Base-by-base conservation (phyloP, 2,888 invertebrate genomes). In the Phaedon cochleariae region DNA sequence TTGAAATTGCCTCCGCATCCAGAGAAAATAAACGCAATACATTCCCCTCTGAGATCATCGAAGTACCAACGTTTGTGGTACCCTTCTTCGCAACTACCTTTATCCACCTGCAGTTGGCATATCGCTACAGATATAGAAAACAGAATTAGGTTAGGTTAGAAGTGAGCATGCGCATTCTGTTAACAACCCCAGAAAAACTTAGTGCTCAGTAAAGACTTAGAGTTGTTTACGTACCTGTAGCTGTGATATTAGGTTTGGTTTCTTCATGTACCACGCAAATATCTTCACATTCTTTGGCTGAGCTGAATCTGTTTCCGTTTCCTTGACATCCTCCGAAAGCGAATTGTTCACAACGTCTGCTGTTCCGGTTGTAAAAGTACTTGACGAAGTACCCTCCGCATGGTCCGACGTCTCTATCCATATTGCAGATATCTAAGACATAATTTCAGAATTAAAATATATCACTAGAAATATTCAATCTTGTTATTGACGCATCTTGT, bases 1-100 rank as follows among this genome's bases (percentile, higher is more conserved):
- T 96, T 96, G 79, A 87, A 88, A 84, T 93, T 95, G 77, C 95
- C 96, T 70, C 90, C 91, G 84, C 96, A 97, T 84, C 96, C 96
- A 72, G 89, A 88, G 86, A 92, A 96, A 78, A 90, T 88, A 85
- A 97, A 96, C 61, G 89, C 87, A 72, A 89, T 84, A 84, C 96
- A 97, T 77, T 89, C 89, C 73, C 87, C 90, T 73, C 86, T 85
- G 57, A 85, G 85, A 71, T 88, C 87, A 83, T 91, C 90, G 83
- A 90, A 94, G 86, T 89, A 89, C 90, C 90, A 95, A 78, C 93
- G 88, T 70, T 89, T 89, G 73, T 83, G 82, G 68, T 82, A 80
- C 46, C 80, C 81, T 45, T 85, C 83, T 71, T 80, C 72, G 80
- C 92, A 92, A 62, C 86, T 85, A 67, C 92, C 92, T 68, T 81